phyloP scores from a whole-genome alignment of 1,140 invertebrate genomes.

The Heterodera schachtii region DNA sequence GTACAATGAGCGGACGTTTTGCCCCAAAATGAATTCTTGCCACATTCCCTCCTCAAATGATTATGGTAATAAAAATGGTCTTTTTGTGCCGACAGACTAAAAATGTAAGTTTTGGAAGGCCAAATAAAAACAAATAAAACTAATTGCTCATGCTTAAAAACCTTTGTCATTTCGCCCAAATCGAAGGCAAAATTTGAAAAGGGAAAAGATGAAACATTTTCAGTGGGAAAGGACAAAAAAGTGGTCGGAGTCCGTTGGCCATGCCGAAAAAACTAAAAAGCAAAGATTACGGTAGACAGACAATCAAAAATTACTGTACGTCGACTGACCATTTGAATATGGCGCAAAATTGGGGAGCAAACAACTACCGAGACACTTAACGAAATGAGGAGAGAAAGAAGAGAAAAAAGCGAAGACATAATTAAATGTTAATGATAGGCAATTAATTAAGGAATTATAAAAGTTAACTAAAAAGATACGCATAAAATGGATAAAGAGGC shows the following conservation, averaged over 20 bases:
- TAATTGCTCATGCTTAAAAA: background rate
- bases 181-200: slow-evolving; percentile 23
- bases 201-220: slow-evolving; percentile 14
- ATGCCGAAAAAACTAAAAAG: slow-evolving; percentile 38
- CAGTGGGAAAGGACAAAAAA: slow-evolving; percentile 39
- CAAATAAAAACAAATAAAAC: too few relatives aligned
- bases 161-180: slow-evolving; percentile 36
- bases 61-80: background rate
- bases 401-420: background rate
- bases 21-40: slow-evolving; percentile 34
- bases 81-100: too few relatives aligned
- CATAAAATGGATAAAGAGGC: too few relatives aligned
- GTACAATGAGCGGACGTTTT: slow-evolving; percentile 25
- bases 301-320: background rate
- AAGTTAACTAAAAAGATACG: too few relatives aligned
- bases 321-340: background rate
- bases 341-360: background rate
- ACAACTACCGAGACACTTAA: background rate
- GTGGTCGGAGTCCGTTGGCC: slow-evolving; percentile 39
- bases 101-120: too few relatives aligned
- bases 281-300: background rate
- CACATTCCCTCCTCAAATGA: slow-evolving; percentile 32
- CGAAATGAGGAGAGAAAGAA: background rate
- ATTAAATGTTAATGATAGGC: background rate
- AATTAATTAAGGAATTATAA: background rate